These are phyloP conservation scores for Branchinecta lynchi DNA, from an alignment of 1,140 invertebrate genomes.

Conservation along the genomic window DNA sequence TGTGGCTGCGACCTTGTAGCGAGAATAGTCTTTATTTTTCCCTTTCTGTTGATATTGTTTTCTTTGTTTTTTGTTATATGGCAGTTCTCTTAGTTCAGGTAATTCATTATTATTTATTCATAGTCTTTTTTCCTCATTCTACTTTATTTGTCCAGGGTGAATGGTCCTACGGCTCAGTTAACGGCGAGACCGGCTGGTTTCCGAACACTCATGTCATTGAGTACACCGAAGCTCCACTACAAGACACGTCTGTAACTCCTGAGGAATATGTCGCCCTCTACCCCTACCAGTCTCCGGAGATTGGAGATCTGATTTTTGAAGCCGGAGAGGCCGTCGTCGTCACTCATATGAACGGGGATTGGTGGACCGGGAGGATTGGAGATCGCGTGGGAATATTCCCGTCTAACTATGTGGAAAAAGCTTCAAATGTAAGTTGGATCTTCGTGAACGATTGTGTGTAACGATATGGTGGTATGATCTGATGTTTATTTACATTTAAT, in stretches of 20 bases:
- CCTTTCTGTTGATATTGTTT: too few relatives aligned
- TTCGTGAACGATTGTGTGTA: too few relatives aligned
- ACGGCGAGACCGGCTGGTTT: constrained; percentile 45
- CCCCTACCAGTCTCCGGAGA: constrained; percentile 68
- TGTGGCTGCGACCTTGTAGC: too few relatives aligned
- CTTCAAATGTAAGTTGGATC: constrained; percentile 18
- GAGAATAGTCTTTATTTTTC: too few relatives aligned
- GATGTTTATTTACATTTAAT: too few relatives aligned
- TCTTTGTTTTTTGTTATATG: too few relatives aligned
- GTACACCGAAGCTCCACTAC: not conserved
- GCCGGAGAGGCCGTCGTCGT: constrained; percentile 79
- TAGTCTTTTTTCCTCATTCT: too few relatives aligned
- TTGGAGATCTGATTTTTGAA: constrained; percentile 78
- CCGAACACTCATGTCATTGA: constrained; percentile 51
- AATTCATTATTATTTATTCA: too few relatives aligned
- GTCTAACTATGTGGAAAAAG: constrained; percentile 69
- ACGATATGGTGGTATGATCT: too few relatives aligned
- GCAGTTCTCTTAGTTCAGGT: too few relatives aligned
- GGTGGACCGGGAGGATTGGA: constrained; percentile 90
- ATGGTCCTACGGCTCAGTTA: constrained; percentile 49
- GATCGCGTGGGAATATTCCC: constrained; percentile 83
- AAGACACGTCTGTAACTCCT: constrained; percentile 20
- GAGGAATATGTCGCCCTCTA: constrained; percentile 72
- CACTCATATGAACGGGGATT: constrained; percentile 78
- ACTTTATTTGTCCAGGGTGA: constrained; percentile 32